These are phyloP conservation scores for Apus apus DNA, from an alignment of 2,113 vertebrate species.

Conservation along the genomic window DNA sequence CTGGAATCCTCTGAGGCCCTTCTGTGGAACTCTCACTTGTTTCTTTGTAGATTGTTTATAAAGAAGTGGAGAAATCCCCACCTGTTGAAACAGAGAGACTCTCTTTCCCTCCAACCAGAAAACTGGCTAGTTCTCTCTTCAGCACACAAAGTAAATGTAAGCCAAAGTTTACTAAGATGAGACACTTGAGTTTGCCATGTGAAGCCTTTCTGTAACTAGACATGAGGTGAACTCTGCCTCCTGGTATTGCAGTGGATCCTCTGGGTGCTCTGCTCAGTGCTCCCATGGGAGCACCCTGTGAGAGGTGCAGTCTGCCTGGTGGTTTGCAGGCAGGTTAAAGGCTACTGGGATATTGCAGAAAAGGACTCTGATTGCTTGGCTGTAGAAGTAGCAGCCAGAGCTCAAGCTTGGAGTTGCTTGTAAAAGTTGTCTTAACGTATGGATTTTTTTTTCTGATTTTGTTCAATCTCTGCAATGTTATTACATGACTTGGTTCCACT, in stretches of 20 bases:
- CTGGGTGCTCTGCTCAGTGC: neutral
- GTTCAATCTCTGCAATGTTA: neutral
- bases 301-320: neutral
- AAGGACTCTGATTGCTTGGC: neutral
- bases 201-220: neutral
- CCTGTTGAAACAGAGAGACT: conserved; percentile 75
- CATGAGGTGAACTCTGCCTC: neutral
- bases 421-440: neutral
- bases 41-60: conserved; percentile 87
- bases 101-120: conserved; percentile 74
- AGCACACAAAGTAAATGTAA: conserved; percentile 91
- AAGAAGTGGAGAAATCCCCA: conserved; percentile 86
- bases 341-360: neutral
- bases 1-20: neutral
- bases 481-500: neutral
- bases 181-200: neutral
- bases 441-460: neutral
- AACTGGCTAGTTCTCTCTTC: conserved; percentile 72
- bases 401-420: neutral
- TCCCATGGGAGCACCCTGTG: neutral
- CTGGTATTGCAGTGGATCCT: neutral
- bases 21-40: conserved; percentile 15
- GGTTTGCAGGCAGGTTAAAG: neutral
- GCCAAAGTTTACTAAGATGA: conserved; percentile 19
- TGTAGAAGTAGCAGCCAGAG: neutral